Base-by-base conservation (phyloP, 2,888 invertebrate genomes). In the Deilephila porcellus region DNA sequence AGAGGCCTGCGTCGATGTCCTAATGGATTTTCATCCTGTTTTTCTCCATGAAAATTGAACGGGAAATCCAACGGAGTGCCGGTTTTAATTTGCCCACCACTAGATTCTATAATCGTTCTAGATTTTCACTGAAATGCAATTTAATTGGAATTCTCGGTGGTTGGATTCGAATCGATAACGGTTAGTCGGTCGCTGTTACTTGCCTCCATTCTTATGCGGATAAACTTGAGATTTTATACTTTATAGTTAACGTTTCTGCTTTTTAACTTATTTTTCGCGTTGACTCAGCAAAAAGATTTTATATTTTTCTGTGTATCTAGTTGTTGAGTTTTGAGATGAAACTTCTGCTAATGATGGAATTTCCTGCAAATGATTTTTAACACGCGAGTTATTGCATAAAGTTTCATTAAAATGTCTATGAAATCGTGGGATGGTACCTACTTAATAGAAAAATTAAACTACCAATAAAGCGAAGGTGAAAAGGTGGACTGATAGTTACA, bases 21-120 rank as follows among this genome's bases (percentile, higher is more conserved):
- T 93, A 92, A 93, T 93, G 90, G 90, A 90, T 93, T 93, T 93
- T 91, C 92, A 91, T 93, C 90, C 88, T 84, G 85, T 85, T 87
- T 67, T 67, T 67, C 88, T 90, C 88, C 89, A 90, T 92, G 90
- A 87, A 90, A 92, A 93, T 91, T 90, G 89, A 91, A 90, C 90
- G 83, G 89, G 86, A 90, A 91, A 92, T 91, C 91, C 91, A 86
- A 83, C 87, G 83, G 87, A 89, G 86, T 84, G 85, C 86, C 87
- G 90, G 82, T 90, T 93, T 93, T 93, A 93, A 93, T 94, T 93
- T 90, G 87, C 90, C 89, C 85, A 90, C 89, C 88, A 89, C 88
- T 85, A 87, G 86, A 91, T 90, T 92, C 89, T 91, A 91, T 92
- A 93, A 92, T 91, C 90, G 90, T 85, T 85, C 88, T 90, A 91